phyloP scores from a whole-genome alignment of 2,113 vertebrate species.

The Ctenodactylus gundi region DNA sequence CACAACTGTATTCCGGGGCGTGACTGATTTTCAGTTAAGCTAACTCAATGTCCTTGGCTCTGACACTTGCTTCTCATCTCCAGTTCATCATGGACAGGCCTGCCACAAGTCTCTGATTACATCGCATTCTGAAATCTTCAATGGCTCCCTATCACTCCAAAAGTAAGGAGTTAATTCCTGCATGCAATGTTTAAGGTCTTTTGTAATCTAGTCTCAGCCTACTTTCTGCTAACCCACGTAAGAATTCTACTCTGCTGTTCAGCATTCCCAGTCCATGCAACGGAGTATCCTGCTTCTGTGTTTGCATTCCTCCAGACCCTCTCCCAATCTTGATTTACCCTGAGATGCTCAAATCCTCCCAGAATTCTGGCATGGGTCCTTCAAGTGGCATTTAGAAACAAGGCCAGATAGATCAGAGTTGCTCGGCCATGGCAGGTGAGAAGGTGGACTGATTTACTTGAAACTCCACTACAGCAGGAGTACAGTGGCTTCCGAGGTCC shows the following conservation, averaged over 20 bases:
- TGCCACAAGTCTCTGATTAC: background rate
- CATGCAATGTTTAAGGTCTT: background rate
- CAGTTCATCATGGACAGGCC: background rate
- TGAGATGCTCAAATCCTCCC: background rate
- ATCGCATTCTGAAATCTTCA: background rate
- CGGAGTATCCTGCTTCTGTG: background rate
- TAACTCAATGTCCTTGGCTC: background rate
- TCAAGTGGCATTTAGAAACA: background rate
- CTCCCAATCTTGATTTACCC: background rate
- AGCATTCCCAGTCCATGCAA: rapidly evolving
- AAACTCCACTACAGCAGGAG: background rate
- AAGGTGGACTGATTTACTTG: background rate
- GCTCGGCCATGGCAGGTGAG: background rate
- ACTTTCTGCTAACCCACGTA: background rate
- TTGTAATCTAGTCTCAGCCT: background rate
- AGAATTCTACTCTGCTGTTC: background rate
- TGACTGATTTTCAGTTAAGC: background rate
- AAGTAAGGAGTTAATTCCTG: background rate
- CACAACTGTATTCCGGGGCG: background rate
- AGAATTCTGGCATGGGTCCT: background rate
- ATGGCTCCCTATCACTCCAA: background rate
- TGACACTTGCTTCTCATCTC: background rate
- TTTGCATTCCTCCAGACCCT: background rate
- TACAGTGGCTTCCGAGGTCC: background rate
- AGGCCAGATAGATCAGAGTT: background rate